A percentile compares a stretch with the other conserved stretches of the same genome.
Evolutionary conservation across 2,797 vertebrate genomes (phyloP).

Genomic region (Pseudotriccus pelzelni): DNA sequence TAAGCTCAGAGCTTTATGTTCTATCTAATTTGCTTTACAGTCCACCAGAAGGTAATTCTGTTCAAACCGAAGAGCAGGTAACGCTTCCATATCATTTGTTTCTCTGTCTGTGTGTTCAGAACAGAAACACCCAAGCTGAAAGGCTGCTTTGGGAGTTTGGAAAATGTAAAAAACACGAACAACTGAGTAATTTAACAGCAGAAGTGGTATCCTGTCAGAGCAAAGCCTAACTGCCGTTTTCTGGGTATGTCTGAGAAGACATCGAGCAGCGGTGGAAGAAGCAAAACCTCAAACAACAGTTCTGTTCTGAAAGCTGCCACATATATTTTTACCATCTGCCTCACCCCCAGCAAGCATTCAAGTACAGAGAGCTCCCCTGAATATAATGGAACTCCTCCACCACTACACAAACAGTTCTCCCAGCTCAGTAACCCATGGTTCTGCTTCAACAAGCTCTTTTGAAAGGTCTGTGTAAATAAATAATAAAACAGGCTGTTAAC

Average conservation of each 20-base stretch:
- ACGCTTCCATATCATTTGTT: background rate
- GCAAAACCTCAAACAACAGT: background rate
- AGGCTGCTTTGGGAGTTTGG: background rate
- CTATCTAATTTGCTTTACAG: background rate
- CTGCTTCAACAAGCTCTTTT: slow-evolving; percentile 39
- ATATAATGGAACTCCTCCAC: background rate
- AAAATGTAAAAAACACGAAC: background rate
- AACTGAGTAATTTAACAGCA: background rate
- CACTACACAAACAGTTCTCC: background rate
- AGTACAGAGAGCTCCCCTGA: background rate
- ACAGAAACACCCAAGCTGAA: background rate
- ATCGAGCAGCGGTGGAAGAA: background rate
- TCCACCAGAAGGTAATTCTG: background rate
- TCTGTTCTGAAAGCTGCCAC: background rate
- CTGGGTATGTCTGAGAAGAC: background rate
- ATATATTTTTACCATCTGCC: background rate
- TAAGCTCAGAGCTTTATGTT: background rate
- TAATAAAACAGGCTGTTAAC: slow-evolving; percentile 74
- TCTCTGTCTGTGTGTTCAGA: background rate
- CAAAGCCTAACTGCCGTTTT: background rate
- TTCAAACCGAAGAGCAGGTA: background rate
- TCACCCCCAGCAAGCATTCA: background rate
- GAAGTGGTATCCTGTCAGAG: background rate
- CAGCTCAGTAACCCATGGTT: background rate
- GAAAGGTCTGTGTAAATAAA: slow-evolving; percentile 77